These are phyloP conservation scores for Mesoligia furuncula DNA, from an alignment of 2,888 invertebrate species.

Conservation along the genomic window DNA sequence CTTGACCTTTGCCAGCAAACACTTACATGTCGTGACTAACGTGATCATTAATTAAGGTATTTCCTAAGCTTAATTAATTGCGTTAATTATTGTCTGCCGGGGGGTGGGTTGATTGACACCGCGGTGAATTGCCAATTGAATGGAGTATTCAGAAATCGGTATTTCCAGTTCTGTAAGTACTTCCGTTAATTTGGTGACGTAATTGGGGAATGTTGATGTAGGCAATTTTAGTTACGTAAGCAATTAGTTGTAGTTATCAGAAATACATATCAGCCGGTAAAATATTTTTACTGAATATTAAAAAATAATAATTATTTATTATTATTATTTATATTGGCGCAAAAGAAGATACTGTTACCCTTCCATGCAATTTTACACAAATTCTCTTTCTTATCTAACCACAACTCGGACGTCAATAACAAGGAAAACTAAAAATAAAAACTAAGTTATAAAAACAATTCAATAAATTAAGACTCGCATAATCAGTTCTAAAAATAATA, in stretches of 20 bases:
- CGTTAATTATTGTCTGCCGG: conserved; percentile 76
- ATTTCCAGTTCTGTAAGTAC: conserved; percentile 52
- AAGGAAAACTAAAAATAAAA: not conserved
- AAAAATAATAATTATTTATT: too few species aligned
- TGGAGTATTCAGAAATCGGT: conserved; percentile 51
- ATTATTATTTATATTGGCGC: too few species aligned
- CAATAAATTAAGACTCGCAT: not conserved
- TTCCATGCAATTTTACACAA: not conserved
- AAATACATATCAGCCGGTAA: not conserved
- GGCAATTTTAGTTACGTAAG: conserved; percentile 28
- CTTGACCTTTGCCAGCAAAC: conserved; percentile 76
- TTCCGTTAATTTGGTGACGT: conserved; percentile 47
- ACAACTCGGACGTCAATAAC: not conserved
- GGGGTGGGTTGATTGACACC: conserved; percentile 69
- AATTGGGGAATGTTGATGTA: conserved; percentile 35
- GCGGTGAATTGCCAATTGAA: conserved; percentile 64
- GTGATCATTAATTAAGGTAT: conserved; percentile 78
- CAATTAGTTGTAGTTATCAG: conserved; percentile 10
- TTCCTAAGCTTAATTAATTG: conserved; percentile 82
- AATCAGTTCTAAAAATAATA: conserved; percentile 23
- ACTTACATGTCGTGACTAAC: conserved; percentile 78
- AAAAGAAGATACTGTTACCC: not conserved
- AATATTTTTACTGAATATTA: not conserved
- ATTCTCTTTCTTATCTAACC: not conserved
- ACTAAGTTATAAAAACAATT: not conserved